A percentile compares a stretch with the other conserved stretches of the same genome.
Evolutionary conservation across 1,140 invertebrate genomes (phyloP).

Genomic region (Parapsyche elsis): DNA sequence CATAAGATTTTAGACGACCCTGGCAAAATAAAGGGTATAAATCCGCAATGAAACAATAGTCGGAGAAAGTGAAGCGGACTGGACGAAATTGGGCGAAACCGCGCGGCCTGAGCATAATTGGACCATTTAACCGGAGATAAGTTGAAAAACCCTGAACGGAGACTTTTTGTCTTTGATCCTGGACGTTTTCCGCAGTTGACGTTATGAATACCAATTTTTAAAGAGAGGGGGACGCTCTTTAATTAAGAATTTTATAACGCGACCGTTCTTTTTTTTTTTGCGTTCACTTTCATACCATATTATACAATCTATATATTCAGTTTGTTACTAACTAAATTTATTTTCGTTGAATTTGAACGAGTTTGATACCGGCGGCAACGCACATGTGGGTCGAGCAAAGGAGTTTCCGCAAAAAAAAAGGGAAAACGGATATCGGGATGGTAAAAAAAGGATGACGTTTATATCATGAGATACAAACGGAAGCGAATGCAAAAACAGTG

Average conservation of each 20-base stretch:
- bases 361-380: too few relatives aligned
- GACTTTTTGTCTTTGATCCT: conserved; percentile 6
- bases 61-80: neutral
- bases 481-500: conserved; percentile 32
- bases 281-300: too few relatives aligned
- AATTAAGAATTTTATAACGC: conserved; percentile 40
- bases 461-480: conserved; percentile 29
- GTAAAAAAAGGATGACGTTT: conserved; percentile 19
- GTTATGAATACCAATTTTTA: conserved; percentile 36
- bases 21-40: neutral
- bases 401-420: neutral
- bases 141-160: conserved; percentile 30
- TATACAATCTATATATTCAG: too few relatives aligned
- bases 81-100: conserved; percentile 17
- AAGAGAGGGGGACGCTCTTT: neutral
- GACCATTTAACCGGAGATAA: conserved; percentile 28
- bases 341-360: too few relatives aligned
- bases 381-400: too few relatives aligned
- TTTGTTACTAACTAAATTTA: too few relatives aligned
- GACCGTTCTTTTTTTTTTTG: neutral
- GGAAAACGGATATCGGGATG: neutral
- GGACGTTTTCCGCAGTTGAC: conserved; percentile 12
- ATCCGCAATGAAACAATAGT: conserved; percentile 22
- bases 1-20: too few relatives aligned
- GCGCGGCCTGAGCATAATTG: conserved; percentile 22